phyloP scores from a whole-genome alignment of 2,888 invertebrate genomes.

The Drosophila fungiperda region DNA sequence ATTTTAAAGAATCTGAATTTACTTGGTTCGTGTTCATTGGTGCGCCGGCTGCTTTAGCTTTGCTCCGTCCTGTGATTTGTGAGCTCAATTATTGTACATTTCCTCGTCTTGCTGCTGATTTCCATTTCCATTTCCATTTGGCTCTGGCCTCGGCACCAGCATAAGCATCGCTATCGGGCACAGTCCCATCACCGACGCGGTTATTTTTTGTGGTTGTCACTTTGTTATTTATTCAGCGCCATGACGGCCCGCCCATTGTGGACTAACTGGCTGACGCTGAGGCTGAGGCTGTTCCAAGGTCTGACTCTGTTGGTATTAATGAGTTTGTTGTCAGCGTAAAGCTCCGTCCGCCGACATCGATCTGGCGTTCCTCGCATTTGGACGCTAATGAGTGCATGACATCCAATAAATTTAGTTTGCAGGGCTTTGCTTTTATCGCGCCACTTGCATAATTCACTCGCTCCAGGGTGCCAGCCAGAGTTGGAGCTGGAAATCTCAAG shows the following conservation, averaged over 20 bases:
- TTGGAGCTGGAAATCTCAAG: conserved; percentile 23
- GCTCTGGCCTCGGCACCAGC: conserved; percentile 3
- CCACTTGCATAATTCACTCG: conserved; percentile 79
- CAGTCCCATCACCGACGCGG: conserved; percentile 59
- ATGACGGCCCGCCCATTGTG: conserved; percentile 51
- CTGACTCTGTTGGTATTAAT: conserved; percentile 55
- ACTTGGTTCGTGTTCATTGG: conserved; percentile 74
- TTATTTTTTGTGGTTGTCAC: conserved; percentile 81
- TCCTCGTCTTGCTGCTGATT: conserved; percentile 49
- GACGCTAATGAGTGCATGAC: conserved; percentile 82
- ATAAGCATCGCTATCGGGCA: neutral
- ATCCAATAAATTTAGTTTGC: conserved; percentile 80
- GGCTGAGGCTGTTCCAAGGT: conserved; percentile 17
- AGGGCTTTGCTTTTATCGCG: conserved; percentile 78
- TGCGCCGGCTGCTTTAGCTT: conserved; percentile 50
- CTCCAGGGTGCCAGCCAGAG: conserved; percentile 44
- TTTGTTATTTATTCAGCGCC: conserved; percentile 80
- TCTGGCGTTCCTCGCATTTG: conserved; percentile 68
- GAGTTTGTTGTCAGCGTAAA: conserved; percentile 65
- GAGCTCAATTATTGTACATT: conserved; percentile 78
- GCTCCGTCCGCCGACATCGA: conserved; percentile 39
- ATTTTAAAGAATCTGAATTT: conserved; percentile 81
- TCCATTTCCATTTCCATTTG: conserved; percentile 7
- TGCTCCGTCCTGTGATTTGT: conserved; percentile 73
- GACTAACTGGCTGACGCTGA: conserved; percentile 20